Conservation (phyloP, 2,113 vertebrate genomes). For the Forbesichthys papilliferus region DNA sequence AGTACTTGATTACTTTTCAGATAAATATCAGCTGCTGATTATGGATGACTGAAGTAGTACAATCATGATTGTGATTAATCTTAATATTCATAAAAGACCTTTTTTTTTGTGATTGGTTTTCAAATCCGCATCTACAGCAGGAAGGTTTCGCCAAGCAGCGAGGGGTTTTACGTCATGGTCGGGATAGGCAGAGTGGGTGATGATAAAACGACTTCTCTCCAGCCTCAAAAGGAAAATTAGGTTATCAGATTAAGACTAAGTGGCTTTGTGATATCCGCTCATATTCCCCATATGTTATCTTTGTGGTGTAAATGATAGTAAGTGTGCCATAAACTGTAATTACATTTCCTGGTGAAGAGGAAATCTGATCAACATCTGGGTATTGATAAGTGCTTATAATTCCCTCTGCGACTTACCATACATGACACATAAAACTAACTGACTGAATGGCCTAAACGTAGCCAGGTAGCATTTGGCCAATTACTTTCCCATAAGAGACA, state of each 20-base stretch:
- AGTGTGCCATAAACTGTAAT: constrained; percentile 63
- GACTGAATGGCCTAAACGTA: neutral
- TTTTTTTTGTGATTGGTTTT: neutral
- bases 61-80: too few relatives aligned
- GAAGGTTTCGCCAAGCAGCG: too few relatives aligned
- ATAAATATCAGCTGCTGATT: too few relatives aligned
- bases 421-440: constrained; percentile 23
- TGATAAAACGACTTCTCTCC: constrained; percentile 19
- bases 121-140: neutral
- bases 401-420: neutral
- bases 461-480: constrained; percentile 8
- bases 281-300: constrained; percentile 37
- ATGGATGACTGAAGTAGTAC: too few relatives aligned
- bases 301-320: constrained; percentile 58
- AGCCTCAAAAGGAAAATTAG: constrained; percentile 26
- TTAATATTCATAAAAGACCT: neutral
- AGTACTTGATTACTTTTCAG: neutral
- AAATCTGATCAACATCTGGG: constrained; percentile 39
- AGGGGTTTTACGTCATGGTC: too few relatives aligned
- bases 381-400: constrained; percentile 47
- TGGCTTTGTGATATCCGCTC: constrained; percentile 46
- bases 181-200: too few relatives aligned
- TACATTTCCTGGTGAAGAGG: constrained; percentile 57
- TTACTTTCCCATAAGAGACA: constrained; percentile 14
- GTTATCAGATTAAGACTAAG: constrained; percentile 49